phyloP scores from a whole-genome alignment of 2,888 invertebrate species.

The Leptinotarsa tumamoca region DNA sequence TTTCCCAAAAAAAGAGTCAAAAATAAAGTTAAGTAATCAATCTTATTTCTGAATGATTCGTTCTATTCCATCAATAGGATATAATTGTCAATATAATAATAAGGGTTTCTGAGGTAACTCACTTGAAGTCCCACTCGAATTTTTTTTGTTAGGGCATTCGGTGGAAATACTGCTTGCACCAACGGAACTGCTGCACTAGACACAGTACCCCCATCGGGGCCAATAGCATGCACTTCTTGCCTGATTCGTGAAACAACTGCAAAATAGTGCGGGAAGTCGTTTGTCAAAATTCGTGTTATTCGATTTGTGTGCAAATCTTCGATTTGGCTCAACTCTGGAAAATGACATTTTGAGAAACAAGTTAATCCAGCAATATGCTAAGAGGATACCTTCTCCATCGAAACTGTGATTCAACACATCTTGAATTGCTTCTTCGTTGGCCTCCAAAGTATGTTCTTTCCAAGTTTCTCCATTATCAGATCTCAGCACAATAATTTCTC shows the following conservation, averaged over 20 bases:
- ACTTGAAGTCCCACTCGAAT: conserved; percentile 97
- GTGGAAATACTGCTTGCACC: conserved; percentile 87
- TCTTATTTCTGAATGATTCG: background rate
- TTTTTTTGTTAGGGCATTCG: conserved; percentile 97
- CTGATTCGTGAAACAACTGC: conserved; percentile 94
- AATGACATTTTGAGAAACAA: conserved; percentile 11
- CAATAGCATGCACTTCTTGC: conserved; percentile 97
- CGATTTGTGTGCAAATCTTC: conserved; percentile 90
- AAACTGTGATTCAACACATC: conserved; percentile 94
- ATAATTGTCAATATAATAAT: background rate
- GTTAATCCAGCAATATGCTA: too few relatives aligned
- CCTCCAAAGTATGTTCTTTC: conserved; percentile 93
- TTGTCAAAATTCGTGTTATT: conserved; percentile 93
- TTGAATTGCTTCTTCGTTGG: conserved; percentile 88
- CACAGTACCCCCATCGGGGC: conserved; percentile 97
- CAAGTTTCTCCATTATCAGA: conserved; percentile 99
- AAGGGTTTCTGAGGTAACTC: conserved; percentile 37
- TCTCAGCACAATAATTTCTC: conserved; percentile 95
- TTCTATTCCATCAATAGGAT: background rate
- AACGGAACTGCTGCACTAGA: conserved; percentile 94
- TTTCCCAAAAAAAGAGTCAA: too few relatives aligned
- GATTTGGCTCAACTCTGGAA: conserved; percentile 78
- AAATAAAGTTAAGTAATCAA: too few relatives aligned
- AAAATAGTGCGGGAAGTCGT: conserved; percentile 98
- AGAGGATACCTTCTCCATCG: conserved; percentile 78